phyloP scores from a whole-genome alignment of 2,797 vertebrate genomes.

The Onychomys torridus region DNA sequence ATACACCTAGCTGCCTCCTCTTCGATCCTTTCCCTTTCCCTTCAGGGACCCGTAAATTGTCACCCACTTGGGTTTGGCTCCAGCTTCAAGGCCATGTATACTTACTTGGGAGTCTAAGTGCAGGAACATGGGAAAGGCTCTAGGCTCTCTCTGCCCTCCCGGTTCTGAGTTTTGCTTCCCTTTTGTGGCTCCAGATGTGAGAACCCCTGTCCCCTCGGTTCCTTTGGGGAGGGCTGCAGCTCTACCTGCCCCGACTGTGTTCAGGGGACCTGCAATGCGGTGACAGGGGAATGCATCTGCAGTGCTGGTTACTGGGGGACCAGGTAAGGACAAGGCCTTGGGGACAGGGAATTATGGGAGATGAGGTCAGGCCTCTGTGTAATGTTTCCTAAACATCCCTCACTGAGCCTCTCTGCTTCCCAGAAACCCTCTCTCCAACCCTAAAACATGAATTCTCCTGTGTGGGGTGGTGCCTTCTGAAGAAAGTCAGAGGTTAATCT shows the following conservation, averaged over 20 bases:
- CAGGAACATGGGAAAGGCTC: not conserved
- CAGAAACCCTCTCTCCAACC: not conserved
- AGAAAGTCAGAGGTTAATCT: not conserved
- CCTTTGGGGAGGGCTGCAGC: constrained; percentile 91
- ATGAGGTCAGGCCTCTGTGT: not conserved
- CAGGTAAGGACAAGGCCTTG: constrained; percentile 88
- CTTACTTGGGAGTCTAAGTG: not conserved
- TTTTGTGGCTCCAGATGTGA: constrained; percentile 90
- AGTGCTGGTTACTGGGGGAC: constrained; percentile 92
- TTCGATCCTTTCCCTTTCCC: not conserved
- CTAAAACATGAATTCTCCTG: not conserved
- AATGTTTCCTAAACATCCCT: not conserved
- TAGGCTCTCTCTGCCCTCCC: not conserved
- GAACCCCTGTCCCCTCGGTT: constrained; percentile 88
- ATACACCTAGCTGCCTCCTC: not conserved
- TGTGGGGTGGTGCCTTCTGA: not conserved
- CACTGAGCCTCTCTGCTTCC: not conserved
- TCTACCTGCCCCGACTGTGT: constrained; percentile 90
- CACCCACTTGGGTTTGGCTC: not conserved
- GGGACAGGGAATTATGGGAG: not conserved
- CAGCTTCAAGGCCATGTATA: constrained; percentile 11
- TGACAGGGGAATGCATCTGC: constrained; percentile 95
- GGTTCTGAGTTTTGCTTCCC: not conserved
- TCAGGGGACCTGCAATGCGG: constrained; percentile 91
- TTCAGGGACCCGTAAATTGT: not conserved